Evolutionary conservation across 2,888 invertebrate species (phyloP), one percentile per base, ranked within the genome.

Genomic region (Branchellion lobata): DNA sequence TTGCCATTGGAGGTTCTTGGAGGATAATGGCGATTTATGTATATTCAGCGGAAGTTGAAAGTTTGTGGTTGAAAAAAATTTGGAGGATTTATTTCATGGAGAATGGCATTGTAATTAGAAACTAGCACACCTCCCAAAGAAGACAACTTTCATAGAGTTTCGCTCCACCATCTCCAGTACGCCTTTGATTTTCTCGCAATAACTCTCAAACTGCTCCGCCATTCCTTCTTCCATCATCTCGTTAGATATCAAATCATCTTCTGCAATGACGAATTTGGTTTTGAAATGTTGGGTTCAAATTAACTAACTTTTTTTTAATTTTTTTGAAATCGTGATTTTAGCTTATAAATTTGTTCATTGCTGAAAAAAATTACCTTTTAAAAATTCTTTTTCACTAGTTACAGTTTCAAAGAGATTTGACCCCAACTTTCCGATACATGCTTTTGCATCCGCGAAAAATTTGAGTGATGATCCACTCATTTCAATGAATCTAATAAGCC

Each of bases 401-500:
- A 57, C 61, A 57, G 61, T 57, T 24, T 24, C 61, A 18, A 24
- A 24, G 24, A 57, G 61, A n/a, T 24, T 57, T 57, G 61, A 57
- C 61, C 61, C 61, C 61, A 57, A n/a, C 61, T 57, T 57, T 18
- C n/a, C 61, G n/a, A 57, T 57, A 18, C 24, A 5, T 57, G 24
- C 96, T 90, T 99, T 99, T 79, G 98, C 98, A 85, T 95, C 93
- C 84, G 96, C 96, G 89, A 99, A 99, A 85, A 96, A 92, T 93
- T 97, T 96, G 84, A 99, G 92, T 79, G 98, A 97, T 31, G 89
- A 86, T n/a, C 31, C 80, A 68, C 47, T 79, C 79, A 74, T 80
- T 68, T n/a, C 79, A 78, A 27, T 78, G n/a, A n/a, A n/a, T n/a
- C n/a, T n/a, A n/a, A n/a, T n/a, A n/a, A n/a, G n/a, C n/a, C n/a